A percentile compares a stretch with the other conserved stretches of the same genome.
phyloP scores from a whole-genome alignment of 2,888 invertebrate species.

The Halictus ligatus region DNA sequence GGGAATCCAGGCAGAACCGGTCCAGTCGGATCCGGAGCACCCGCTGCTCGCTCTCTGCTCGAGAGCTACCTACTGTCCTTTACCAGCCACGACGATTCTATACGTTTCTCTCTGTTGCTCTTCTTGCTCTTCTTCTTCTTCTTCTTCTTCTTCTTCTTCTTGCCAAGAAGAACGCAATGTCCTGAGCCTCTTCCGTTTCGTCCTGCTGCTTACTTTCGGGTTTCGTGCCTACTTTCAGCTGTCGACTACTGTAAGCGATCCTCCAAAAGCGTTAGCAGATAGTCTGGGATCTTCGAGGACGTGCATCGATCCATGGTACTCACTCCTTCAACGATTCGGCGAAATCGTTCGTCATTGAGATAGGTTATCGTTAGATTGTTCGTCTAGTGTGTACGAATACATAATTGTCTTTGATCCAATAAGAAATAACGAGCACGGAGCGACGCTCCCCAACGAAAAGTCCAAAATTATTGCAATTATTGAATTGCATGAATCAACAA shows the following conservation, averaged over 20 bases:
- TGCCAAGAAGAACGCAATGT: background rate
- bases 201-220: conserved; percentile 8
- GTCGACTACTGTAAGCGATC: background rate
- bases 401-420: no score
- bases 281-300: background rate
- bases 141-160: background rate
- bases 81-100: conserved; percentile 57
- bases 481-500: no score
- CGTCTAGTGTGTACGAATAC: no score
- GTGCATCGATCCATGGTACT: background rate
- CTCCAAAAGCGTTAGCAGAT: background rate
- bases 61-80: conserved; percentile 64
- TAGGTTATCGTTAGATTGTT: no score
- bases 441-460: no score
- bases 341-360: background rate
- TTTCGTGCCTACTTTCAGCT: background rate
- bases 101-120: background rate
- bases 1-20: conserved; percentile 83
- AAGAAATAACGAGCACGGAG: no score
- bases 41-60: conserved; percentile 70
- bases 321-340: background rate
- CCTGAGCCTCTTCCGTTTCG: conserved; percentile 44
- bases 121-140: background rate
- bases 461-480: no score
- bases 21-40: conserved; percentile 82